Evolutionary conservation across 2,888 invertebrate genomes (phyloP), one percentile per base, ranked within the genome.

Genomic region (Coecobrya sp.): DNA sequence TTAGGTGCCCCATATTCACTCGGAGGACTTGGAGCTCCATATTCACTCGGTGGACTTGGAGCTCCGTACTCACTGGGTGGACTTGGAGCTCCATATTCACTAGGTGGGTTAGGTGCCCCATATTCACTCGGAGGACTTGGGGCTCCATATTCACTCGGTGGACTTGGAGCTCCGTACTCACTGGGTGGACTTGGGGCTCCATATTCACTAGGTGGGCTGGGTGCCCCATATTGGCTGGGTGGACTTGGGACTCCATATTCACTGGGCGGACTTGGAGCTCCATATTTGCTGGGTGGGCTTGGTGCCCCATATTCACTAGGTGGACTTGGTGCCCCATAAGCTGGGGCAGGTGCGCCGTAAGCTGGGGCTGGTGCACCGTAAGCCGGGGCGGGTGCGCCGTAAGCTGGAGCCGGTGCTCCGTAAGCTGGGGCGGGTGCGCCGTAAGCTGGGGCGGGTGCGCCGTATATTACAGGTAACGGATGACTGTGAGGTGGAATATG

Each of bases 1-100:
- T n/a, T 73, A 30, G 73, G 73, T n/a, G 45, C 73, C 2, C 19
- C 42, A 73, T 73, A 73, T 1, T 10, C 11, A 27, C 27, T 65
- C 0, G 65, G 27, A 27, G 65, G 65, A 59, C 59, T 42, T 7
- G 81, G 52, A 4, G 22, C 22, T n/a, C 22, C 81, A 52, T 81
- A 81, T 13, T 45, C 45, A 25, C 45, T 49, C 27, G 76, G n/a
- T 19, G 88, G 81, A 16, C 81, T 62, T 1, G 55, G 81, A 7
- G 81, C 25, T 27, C 55, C 55, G 16, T 81, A 52, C 2, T 19
- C 7, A 25, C 55, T 45, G 2, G 42, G 8, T 7, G 73, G 59
- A 7, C 55, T 25, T 30, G 82, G 82, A 0, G 82, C 59, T 13
- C 59, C 82, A 16, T 79, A 65, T 11, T 2, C 11, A 65, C 8